Evolutionary conservation across 2,113 vertebrate genomes (phyloP), one percentile per base, ranked within the genome.

Genomic region (Nothocercus nigrocapillus): DNA sequence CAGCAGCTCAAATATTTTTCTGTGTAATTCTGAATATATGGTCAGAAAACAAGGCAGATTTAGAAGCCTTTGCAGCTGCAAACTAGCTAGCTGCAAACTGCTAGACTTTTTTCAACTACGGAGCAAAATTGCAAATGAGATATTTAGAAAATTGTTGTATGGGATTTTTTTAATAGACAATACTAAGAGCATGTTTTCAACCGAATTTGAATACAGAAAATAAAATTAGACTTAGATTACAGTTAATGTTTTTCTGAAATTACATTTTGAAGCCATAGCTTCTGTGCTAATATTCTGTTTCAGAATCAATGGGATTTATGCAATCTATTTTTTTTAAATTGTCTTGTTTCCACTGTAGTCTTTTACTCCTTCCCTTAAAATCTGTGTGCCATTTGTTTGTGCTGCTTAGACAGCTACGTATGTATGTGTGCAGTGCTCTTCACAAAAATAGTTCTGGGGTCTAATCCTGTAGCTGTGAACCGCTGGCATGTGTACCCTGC

Each of bases 231-330:
- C 82, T 93, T 81, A 81, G 62, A 78, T 59, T 80, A 44, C 78
- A 84, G 63, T 80, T 83, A 88, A 49, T 74, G 30, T 93, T 97
- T 96, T 96, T 86, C 75, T 85, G 87, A 93, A 91, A 94, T 94
- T 79, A 28, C 20, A 9, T 78, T 92, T 92, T 89, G 44, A 92
- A 95, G 63, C 25, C 13, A 42, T 56, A 49, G 53, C 5, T 95
- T 93, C 45, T 90, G 24, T 44, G 13, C 7, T 76, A 62, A 49
- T 58, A 34, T 8, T 68, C 0, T 24, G 32, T 61, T 38, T 67
- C 22, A 58, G 30, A 80, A 36, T 64, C 2, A 11, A n/a, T 85
- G 20, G 27, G 40, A 75, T 88, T 77, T 68, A 49, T 80, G 2
- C 47, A 62, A 44, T 72, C 9, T 5, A 1, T 72, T 82, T 9